Conservation (phyloP, 2,888 invertebrate genomes). For the Agrochola lota region DNA sequence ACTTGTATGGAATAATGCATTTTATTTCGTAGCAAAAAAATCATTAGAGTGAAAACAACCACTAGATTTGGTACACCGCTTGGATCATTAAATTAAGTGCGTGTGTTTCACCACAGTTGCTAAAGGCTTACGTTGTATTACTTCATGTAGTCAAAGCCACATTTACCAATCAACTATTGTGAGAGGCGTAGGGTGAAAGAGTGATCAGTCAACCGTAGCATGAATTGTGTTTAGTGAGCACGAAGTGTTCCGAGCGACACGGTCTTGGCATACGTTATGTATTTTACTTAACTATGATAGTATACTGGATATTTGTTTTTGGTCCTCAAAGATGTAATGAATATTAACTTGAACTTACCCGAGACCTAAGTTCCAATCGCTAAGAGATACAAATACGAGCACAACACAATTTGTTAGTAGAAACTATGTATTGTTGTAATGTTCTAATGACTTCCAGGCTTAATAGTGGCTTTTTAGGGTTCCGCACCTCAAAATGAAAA, state of each 20-base stretch:
- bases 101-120: constrained; percentile 58
- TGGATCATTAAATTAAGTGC: constrained; percentile 65
- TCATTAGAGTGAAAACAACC: constrained; percentile 26
- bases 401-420: not conserved
- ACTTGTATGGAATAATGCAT: not conserved
- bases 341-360: constrained; percentile 16
- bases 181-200: constrained; percentile 55
- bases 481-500: no score
- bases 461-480: no score
- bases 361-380: not conserved
- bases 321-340: constrained; percentile 6
- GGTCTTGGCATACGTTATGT: constrained; percentile 27
- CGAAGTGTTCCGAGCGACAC: constrained; percentile 38
- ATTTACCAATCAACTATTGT: constrained; percentile 70
- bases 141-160: constrained; percentile 63
- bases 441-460: not conserved
- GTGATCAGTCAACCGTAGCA: constrained; percentile 55
- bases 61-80: constrained; percentile 19
- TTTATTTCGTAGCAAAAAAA: constrained; percentile 24
- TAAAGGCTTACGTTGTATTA: constrained; percentile 62
- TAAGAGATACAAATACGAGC: constrained; percentile 10
- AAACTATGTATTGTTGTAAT: not conserved
- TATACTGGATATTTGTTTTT: constrained; percentile 7
- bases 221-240: constrained; percentile 65
- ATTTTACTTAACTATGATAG: constrained; percentile 14